A percentile compares a stretch with the other conserved stretches of the same genome.
phyloP scores from a whole-genome alignment of 2,888 invertebrate species.

The Agriopis aurantiaria region DNA sequence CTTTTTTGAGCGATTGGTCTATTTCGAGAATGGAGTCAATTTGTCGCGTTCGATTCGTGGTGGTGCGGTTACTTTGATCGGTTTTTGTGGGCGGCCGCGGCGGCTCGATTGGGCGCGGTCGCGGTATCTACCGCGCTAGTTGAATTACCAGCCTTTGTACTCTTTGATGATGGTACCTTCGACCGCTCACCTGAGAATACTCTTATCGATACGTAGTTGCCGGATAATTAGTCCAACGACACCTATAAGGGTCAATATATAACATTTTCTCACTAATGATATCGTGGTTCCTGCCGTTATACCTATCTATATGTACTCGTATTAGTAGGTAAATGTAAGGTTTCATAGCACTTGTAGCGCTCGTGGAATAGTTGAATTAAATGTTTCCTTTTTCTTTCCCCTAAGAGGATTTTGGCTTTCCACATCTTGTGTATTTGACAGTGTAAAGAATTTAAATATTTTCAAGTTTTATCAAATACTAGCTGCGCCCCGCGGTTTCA shows the following conservation, averaged over 20 bases:
- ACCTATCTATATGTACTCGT: not conserved
- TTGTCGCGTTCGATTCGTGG: conserved; percentile 79
- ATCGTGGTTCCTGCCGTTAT: not conserved
- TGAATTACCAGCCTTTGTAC: conserved; percentile 55
- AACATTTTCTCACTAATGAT: not conserved
- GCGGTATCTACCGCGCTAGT: conserved; percentile 49
- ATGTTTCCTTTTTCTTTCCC: no score
- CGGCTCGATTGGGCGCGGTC: conserved; percentile 69
- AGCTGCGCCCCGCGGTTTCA: no score
- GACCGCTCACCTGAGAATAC: conserved; percentile 17
- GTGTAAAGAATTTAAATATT: no score
- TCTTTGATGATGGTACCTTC: conserved; percentile 34
- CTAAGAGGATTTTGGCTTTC: no score
- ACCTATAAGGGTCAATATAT: conserved; percentile 12
- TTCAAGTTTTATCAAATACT: no score
- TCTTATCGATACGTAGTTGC: conserved; percentile 20
- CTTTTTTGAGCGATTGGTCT: conserved; percentile 70
- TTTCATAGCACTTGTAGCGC: not conserved
- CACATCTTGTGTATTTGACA: no score
- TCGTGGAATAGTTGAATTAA: not conserved
- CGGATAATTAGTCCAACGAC: conserved; percentile 28
- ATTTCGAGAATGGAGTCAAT: conserved; percentile 79
- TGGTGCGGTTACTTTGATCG: conserved; percentile 77
- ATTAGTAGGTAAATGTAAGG: not conserved
- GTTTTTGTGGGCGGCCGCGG: conserved; percentile 67